Evolutionary conservation across 2,113 vertebrate species (phyloP).

Genomic region (Burhinus bistriatus): DNA sequence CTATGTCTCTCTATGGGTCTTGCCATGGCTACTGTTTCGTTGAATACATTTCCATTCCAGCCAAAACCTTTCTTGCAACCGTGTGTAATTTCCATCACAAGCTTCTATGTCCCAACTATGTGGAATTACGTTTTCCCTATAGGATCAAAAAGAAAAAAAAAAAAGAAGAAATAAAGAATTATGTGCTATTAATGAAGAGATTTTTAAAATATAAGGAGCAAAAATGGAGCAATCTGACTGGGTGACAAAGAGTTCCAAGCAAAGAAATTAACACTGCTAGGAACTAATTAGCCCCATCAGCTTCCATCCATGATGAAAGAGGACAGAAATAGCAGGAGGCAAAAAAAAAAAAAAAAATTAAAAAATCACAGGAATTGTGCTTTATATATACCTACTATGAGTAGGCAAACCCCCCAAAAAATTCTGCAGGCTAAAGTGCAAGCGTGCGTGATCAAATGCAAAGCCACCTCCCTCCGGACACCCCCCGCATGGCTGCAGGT

Average conservation of each 20-base stretch:
- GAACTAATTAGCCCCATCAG: constrained; percentile 28
- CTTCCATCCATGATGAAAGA: not conserved
- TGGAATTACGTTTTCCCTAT: not conserved
- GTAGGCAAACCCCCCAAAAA: not conserved
- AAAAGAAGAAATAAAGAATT: not conserved
- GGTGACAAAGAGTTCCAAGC: not conserved
- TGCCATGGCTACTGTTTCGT: not conserved
- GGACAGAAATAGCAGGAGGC: not conserved
- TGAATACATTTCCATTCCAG: not conserved
- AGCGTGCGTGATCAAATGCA: accelerated
- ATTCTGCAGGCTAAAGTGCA: not conserved
- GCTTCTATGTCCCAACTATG: not conserved
- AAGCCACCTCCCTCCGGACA: accelerated
- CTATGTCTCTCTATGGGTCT: not conserved
- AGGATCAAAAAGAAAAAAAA: not conserved
- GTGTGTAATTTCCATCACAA: not conserved
- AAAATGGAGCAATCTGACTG: constrained; percentile 11
- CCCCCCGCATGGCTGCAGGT: accelerated
- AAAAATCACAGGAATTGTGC: not conserved
- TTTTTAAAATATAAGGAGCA: not conserved
- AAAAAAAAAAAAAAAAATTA: not conserved
- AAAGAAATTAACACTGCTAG: constrained; percentile 10
- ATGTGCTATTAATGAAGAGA: not conserved
- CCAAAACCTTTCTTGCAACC: not conserved
- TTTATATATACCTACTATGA: not conserved